These are phyloP conservation scores for Turnix velox DNA, from an alignment of 2,113 vertebrate species.

Conservation along the genomic window DNA sequence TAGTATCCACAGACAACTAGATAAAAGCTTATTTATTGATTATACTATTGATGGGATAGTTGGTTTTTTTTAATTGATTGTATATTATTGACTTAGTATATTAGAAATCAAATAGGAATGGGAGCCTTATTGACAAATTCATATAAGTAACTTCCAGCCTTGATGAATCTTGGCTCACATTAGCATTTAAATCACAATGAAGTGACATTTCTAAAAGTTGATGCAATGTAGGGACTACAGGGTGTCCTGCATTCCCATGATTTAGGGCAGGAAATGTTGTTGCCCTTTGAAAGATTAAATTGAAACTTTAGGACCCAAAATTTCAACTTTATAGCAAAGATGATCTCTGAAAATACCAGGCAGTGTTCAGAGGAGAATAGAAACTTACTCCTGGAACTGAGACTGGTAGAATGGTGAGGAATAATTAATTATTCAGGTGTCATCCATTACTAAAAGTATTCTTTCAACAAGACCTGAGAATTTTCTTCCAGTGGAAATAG, in stretches of 20 bases:
- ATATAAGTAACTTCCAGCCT: background rate
- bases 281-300: background rate
- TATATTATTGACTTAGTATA: background rate
- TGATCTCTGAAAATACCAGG: background rate
- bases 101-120: background rate
- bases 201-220: background rate
- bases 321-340: background rate
- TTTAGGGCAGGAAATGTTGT: background rate
- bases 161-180: background rate
- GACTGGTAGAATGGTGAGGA: background rate
- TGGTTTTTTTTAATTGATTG: background rate
- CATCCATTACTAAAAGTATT: conserved; percentile 39
- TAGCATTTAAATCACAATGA: background rate
- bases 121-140: background rate
- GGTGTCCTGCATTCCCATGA: background rate
- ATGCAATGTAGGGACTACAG: background rate
- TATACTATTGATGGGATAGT: background rate
- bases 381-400: background rate
- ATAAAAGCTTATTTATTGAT: background rate
- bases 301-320: background rate
- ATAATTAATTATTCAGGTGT: conserved; percentile 54
- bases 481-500: conserved; percentile 48
- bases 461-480: background rate
- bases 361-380: background rate
- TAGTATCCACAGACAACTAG: background rate